Percentiles rank a stretch among this genome's conserved stretches.
These are phyloP conservation scores for Lasioglossum zephyrum DNA, from an alignment of 2,888 invertebrate species.

Conservation along the genomic window DNA sequence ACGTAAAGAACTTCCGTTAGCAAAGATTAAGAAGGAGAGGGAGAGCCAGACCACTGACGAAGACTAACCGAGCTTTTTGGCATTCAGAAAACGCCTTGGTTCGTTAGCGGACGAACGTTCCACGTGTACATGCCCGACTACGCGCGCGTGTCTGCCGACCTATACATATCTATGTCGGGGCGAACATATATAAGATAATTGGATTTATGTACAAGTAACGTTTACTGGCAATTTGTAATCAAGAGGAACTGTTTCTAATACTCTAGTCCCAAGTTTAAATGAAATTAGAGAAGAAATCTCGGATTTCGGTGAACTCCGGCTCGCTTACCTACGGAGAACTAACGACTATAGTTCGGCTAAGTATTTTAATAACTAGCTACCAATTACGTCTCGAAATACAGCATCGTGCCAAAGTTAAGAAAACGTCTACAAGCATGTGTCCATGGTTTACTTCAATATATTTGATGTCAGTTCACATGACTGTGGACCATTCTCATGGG, in stretches of 20 bases:
- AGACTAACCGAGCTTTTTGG: slow-evolving; percentile 70
- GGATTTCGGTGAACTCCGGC: not conserved
- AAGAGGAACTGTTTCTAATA: slow-evolving; percentile 32
- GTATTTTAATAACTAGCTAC: not conserved
- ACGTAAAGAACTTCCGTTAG: slow-evolving; percentile 67
- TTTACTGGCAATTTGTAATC: slow-evolving; percentile 49
- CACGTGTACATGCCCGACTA: slow-evolving; percentile 14
- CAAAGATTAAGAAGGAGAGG: slow-evolving; percentile 67
- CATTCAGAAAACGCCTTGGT: slow-evolving; percentile 78
- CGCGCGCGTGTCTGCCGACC: slow-evolving; percentile 2
- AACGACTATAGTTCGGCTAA: not conserved
- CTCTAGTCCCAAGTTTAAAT: slow-evolving; percentile 13
- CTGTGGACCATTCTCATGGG: not conserved
- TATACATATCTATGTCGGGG: not conserved
- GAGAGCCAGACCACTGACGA: slow-evolving; percentile 47
- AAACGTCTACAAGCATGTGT: not conserved
- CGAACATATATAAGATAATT: slow-evolving; percentile 44
- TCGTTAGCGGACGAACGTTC: slow-evolving; percentile 75
- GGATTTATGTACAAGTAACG: slow-evolving; percentile 35
- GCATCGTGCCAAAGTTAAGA: no score
- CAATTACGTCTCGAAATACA: not conserved
- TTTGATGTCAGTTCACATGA: no score
- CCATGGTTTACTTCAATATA: not conserved
- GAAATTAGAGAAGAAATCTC: slow-evolving; percentile 12
- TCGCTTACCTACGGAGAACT: not conserved